Percentiles rank a stretch among this genome's conserved stretches.
Conservation (phyloP, 2,888 invertebrate species). For the Heliconius aoede region DNA sequence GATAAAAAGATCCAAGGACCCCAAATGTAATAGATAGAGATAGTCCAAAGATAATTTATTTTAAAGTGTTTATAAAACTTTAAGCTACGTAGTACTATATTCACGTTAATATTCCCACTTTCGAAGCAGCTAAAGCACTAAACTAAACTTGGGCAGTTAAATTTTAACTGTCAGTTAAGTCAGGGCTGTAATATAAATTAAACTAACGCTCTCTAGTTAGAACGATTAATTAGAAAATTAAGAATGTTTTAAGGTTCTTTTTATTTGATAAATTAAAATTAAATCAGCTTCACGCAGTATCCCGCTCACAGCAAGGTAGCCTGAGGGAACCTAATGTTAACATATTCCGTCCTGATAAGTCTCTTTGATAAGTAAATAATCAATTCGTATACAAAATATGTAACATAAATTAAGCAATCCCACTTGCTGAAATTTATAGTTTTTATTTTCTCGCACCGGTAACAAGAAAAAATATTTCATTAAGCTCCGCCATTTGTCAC, state of each 20-base stretch:
- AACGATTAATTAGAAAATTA: slow-evolving; percentile 29
- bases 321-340: no score
- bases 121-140: slow-evolving; percentile 48
- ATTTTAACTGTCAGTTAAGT: slow-evolving; percentile 54
- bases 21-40: neutral
- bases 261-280: neutral
- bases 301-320: no score
- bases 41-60: neutral
- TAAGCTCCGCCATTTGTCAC: neutral
- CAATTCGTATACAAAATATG: no score
- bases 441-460: neutral
- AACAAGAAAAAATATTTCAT: neutral
- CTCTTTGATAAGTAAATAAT: no score
- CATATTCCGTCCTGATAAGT: no score
- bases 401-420: no score
- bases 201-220: slow-evolving; percentile 35
- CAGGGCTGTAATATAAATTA: slow-evolving; percentile 40
- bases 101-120: slow-evolving; percentile 26
- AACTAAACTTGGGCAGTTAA: slow-evolving; percentile 54
- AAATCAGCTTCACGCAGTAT: no score
- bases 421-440: no score
- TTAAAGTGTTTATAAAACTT: slow-evolving; percentile 13
- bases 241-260: neutral
- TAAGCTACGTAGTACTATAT: slow-evolving; percentile 24
- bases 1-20: neutral